Base-by-base conservation (phyloP, 30 jellyfish, hydroid and myxozoan genomes). In the Aurelia coerulea region DNA sequence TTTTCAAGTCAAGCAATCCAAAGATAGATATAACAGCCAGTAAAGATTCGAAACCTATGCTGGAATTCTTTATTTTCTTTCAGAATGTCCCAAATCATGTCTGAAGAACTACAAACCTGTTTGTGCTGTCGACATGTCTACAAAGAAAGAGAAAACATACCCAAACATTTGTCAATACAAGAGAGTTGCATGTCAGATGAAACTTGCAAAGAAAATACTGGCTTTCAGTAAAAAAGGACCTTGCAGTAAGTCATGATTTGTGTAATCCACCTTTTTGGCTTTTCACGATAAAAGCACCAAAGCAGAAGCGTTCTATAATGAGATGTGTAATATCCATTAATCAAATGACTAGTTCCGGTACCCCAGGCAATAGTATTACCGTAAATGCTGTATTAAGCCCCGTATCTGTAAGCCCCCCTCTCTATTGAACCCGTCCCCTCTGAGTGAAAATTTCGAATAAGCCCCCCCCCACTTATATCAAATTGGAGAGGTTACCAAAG, bases 61-160 rank as follows among this genome's bases (percentile, higher is more conserved):
- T 5, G 29, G 16, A 2, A 33, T 12, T 29, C 11, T 10, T n/a
- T 79, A 68, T 79, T 15, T 33, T 46, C 13, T 89, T 80, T 35
- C 62, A 90, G 97, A 85, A 2, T 90, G 97, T 54, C 97, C 97
- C 31, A 76, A 1, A 18, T 60, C 52, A 34, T 91, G 97, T 69
- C 14, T 41, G 54, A 91, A 86, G 65, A 65, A 83, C 62, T 91
- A 91, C 81, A 79, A 83, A 52, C 97, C 97, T 19, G 88, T 76
- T 10, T 91, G 97, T 91, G 97, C 90, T 62, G 37, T 56, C 5
- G 54, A 59, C 52, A 39, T 14, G 42, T 50, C 89, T 39, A 70
- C 56, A 16, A 65, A 73, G 62, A 77, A 75, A 64, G 90, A 80
- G 34, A 91, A 84, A 60, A 91, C 97, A 10, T 91, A 34, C 68